A percentile compares a stretch with the other conserved stretches of the same genome.
phyloP scores from a whole-genome alignment of 2,797 vertebrate species.

The Austrolebias charrua region DNA sequence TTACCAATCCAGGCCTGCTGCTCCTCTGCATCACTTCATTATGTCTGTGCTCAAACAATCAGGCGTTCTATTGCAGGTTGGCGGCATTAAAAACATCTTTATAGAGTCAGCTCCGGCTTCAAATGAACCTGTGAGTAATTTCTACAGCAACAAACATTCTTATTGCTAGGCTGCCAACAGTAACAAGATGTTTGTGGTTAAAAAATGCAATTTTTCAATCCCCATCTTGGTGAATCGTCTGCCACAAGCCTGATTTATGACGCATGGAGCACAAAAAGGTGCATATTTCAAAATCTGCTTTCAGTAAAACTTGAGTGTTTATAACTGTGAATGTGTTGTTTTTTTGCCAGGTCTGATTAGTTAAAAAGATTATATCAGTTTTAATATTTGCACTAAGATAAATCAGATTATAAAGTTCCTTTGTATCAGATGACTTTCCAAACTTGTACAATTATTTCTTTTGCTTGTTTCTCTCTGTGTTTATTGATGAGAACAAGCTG shows the following conservation, averaged over 20 bases:
- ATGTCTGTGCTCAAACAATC: constrained; percentile 32
- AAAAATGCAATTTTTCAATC: constrained; percentile 37
- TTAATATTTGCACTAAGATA: too few species aligned
- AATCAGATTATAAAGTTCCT: not conserved
- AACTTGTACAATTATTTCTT: constrained; percentile 7
- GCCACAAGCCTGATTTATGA: constrained; percentile 44
- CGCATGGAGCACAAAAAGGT: constrained; percentile 21
- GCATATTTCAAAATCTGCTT: constrained; percentile 30
- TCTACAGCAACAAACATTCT: constrained; percentile 64
- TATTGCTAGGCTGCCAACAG: constrained; percentile 55
- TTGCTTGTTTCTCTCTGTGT: constrained; percentile 76
- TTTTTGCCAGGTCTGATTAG: constrained; percentile 5
- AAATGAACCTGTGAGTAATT: constrained; percentile 39
- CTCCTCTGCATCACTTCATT: constrained; percentile 50
- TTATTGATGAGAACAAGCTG: constrained; percentile 68
- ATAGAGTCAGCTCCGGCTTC: constrained; percentile 49
- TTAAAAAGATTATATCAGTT: not conserved
- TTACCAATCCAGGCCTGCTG: constrained; percentile 38
- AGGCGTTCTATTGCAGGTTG: constrained; percentile 60
- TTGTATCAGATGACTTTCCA: not conserved
- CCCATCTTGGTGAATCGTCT: constrained; percentile 38
- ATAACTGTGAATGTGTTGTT: constrained; percentile 40
- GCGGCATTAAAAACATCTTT: constrained; percentile 62
- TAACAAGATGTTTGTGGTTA: constrained; percentile 65
- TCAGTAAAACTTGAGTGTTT: constrained; percentile 28